Evolutionary conservation across 2,113 vertebrate genomes (phyloP).

Genomic region (Brachirus orientalis): DNA sequence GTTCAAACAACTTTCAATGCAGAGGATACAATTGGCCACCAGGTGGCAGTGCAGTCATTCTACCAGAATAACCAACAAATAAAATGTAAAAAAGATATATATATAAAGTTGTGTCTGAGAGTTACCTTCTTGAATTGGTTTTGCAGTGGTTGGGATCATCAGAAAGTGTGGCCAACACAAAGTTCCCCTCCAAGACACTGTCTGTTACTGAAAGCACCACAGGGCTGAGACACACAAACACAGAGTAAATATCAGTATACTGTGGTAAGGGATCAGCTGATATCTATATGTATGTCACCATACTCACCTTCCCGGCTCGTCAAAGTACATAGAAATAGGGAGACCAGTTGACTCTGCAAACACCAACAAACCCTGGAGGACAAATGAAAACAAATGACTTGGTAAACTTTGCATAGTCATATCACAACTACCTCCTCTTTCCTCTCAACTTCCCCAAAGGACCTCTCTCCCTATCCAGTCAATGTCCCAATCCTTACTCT

Average conservation of each 20-base stretch:
- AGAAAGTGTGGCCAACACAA: slow-evolving; percentile 91
- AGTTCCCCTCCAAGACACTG: slow-evolving; percentile 87
- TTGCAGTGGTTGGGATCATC: slow-evolving; percentile 70
- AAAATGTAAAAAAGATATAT: too few species aligned
- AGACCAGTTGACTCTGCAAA: slow-evolving; percentile 91
- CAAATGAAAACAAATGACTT: not conserved
- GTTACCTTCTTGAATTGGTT: slow-evolving; percentile 66
- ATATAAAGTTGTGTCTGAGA: not conserved
- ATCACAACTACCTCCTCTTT: not conserved
- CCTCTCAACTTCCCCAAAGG: not conserved
- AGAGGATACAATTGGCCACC: slow-evolving; percentile 4
- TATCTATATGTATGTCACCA: not conserved
- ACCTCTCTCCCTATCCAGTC: not conserved
- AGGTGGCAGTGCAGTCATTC: slow-evolving; percentile 1
- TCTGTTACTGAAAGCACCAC: slow-evolving; percentile 87
- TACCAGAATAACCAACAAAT: not conserved
- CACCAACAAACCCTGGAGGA: slow-evolving; percentile 86
- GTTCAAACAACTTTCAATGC: not conserved
- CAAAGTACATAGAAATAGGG: slow-evolving; percentile 87
- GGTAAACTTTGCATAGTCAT: not conserved
- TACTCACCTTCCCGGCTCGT: slow-evolving; percentile 86
- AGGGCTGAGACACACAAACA: slow-evolving; percentile 79
- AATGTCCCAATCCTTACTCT: not conserved
- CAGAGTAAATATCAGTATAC: not conserved
- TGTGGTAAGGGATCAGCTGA: not conserved